A percentile compares a stretch with the other conserved stretches of the same genome.
phyloP scores from a whole-genome alignment of 2,797 vertebrate genomes.

The Phoebastria nigripes region DNA sequence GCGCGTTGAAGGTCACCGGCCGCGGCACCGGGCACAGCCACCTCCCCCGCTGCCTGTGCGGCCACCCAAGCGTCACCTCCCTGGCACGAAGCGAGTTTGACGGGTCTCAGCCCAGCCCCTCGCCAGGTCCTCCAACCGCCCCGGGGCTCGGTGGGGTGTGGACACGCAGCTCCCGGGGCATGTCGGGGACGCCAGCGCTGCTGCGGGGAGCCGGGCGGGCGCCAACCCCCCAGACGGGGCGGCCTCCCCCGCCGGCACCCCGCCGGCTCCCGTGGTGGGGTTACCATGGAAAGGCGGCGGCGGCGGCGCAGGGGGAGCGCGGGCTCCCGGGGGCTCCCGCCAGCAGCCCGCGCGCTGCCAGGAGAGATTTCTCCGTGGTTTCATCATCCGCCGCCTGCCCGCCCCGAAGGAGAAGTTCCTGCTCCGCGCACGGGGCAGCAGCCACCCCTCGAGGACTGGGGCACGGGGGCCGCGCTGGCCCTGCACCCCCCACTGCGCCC shows the following conservation, averaged over 20 bases:
- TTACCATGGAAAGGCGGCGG: conserved; percentile 21
- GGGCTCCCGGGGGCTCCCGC: conserved; percentile 45
- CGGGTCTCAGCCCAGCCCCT: conserved; percentile 45
- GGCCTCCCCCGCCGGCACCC: not conserved
- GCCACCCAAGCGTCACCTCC: conserved; percentile 26
- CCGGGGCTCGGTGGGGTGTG: conserved; percentile 40
- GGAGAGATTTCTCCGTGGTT: conserved; percentile 71
- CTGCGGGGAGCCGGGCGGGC: not conserved
- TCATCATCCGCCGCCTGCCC: conserved; percentile 67
- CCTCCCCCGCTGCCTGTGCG: not conserved
- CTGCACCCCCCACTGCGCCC: not conserved
- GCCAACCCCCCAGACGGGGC: not conserved
- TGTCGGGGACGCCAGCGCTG: not conserved
- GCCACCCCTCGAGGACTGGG: not conserved
- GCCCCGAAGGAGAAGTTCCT: conserved; percentile 34
- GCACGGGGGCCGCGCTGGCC: not conserved
- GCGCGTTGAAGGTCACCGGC: not conserved
- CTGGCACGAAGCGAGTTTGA: conserved; percentile 26
- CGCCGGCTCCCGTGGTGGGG: not conserved
- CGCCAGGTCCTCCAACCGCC: not conserved
- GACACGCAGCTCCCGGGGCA: conserved; percentile 13
- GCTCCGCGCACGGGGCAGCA: not conserved
- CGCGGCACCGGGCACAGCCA: not conserved
- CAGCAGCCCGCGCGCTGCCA: conserved; percentile 58
- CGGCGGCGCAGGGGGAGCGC: not conserved